Evolutionary conservation across 1,140 invertebrate genomes (phyloP).

Genomic region (Bombus superbus): DNA sequence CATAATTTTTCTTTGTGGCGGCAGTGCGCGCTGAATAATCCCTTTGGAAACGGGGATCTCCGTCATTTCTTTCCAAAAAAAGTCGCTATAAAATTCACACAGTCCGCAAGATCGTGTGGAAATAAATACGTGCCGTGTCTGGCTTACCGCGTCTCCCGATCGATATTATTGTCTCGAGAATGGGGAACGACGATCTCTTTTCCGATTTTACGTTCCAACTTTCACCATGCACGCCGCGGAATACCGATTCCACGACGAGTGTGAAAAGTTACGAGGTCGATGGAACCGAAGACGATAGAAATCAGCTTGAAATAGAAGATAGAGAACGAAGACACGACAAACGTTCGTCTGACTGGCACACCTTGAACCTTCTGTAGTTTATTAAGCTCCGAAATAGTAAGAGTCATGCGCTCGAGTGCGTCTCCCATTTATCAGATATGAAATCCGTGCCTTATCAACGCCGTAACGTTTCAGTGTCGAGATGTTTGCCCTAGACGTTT

Average conservation of each 20-base stretch:
- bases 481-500: conserved; percentile 14
- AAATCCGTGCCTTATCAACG: conserved; percentile 59
- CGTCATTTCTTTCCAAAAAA: background rate
- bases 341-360: background rate
- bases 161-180: background rate
- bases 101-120: background rate
- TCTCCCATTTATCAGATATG: conserved; percentile 29
- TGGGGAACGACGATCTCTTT: background rate
- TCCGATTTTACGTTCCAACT: background rate
- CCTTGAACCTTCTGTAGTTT: background rate
- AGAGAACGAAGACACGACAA: background rate
- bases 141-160: background rate
- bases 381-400: conserved; percentile 11
- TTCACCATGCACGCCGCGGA: too few relatives aligned
- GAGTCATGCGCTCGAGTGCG: background rate
- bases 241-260: background rate
- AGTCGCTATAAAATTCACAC: background rate
- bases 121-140: background rate
- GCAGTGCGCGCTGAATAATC: background rate
- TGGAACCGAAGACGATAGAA: background rate
- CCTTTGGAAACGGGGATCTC: background rate
- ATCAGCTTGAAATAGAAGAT: background rate
- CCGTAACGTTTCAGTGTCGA: conserved; percentile 30
- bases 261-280: conserved; percentile 7
- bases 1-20: background rate